Base-by-base conservation (phyloP, 2,797 vertebrate genomes). In the Liparis tanakae region DNA sequence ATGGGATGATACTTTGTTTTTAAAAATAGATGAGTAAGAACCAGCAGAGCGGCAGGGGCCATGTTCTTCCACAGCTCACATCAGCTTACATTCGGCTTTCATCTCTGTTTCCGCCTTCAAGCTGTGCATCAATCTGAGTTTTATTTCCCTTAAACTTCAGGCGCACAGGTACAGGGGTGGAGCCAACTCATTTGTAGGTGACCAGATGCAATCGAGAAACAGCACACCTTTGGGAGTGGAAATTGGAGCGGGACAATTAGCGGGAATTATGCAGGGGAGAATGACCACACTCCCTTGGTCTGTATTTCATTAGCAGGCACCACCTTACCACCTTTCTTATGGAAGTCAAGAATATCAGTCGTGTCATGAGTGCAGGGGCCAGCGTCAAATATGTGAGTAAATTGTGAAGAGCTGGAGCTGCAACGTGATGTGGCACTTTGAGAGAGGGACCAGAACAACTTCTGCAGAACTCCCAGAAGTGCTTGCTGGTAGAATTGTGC, bases 1-100 rank as follows among this genome's bases (percentile, higher is more conserved):
- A 9, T 5, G 43, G 55, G 25, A 18, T 69, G 63, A 60, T 68
- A 50, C 74, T 64, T 69, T 76, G 55, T 79, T 53, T 66, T 85
- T 85, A 57, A 57, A 68, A 71, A 39, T 80, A 84, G 70, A 91
- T 88, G 70, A 82, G 74, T 85, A 33, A 59, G 36, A 67, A 80
- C 44, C 73, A 69, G 44, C 44, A 18, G 17, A 46, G 3, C 7
- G 53, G 33, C 48, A 41, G 43, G 25, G 65, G 48, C 48, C 57
- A 5, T 10, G 46, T 30, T 55, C 37, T 30, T 75, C 41, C 9
- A 0, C 68, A 61, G 37, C 54, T 67, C 66, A 48, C 46, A 67
- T 60, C 41, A 22, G 46, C 67, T 70, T 85, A 65, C 10, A 34
- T 14, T 25, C 33, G 33, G 43, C 50, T 72, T 73, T 76, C 46